Evolutionary conservation across 1,140 invertebrate genomes (phyloP).

Genomic region (silkworm (Bombyx mori)): ASM3026992v2 NC_085115.1:13436001-13436500

Average conservation of each 20-base stretch:
- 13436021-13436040: too few species aligned
- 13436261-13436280: conserved; percentile 61
- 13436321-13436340: conserved; percentile 39
- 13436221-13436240: conserved; percentile 65
- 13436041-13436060: too few species aligned
- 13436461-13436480: conserved; percentile 37
- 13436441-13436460: conserved; percentile 42
- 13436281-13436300: conserved; percentile 59
- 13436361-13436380: conserved; percentile 19
- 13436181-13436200: conserved; percentile 47
- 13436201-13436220: conserved; percentile 62
- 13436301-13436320: conserved; percentile 50
- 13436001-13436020: too few species aligned
- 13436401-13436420: conserved; percentile 48
- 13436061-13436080: conserved; percentile 25
- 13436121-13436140: conserved; percentile 59
- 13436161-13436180: conserved; percentile 62
- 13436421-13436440: conserved; percentile 50
- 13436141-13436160: conserved; percentile 64
- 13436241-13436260: conserved; percentile 38
- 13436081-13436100: conserved; percentile 19
- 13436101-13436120: conserved; percentile 24
- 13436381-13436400: conserved; percentile 18
- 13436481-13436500: conserved; percentile 49
- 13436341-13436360: conserved; percentile 22